Base-by-base conservation (phyloP, 2,797 vertebrate genomes). In the Siniperca scherzeri region DNA sequence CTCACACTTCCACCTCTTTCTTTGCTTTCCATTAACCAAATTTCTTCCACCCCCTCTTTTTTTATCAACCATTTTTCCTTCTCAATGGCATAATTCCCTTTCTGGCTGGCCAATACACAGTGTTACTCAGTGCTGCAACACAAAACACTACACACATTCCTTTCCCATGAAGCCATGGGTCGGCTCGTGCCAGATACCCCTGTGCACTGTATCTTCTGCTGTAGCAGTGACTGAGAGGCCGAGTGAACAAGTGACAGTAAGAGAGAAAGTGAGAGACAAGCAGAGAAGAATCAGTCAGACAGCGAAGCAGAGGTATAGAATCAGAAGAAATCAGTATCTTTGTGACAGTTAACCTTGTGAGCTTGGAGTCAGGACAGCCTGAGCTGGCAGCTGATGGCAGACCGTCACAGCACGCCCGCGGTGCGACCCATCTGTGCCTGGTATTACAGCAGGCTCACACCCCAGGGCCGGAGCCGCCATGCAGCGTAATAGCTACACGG, bases 121-220 rank as follows among this genome's bases (percentile, higher is more conserved):
- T 96, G 92, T 94, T 93, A 95, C 83, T 86, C 92, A 93, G 89
- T 86, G 46, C 55, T 90, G 92, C 93, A 94, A 80, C 93, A 93
- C 89, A 91, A 94, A 91, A 89, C 92, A 94, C 95, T 94, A 94
- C 93, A 72, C 21, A 96, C 97, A 98, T 98, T 97, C 97, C 97
- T 96, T 96, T 97, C 96, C 95, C 94, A 88, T 98, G 97, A 98
- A 95, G 93, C 91, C 96, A 92, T 84, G 36, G 77, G 88, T 85
- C 77, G 75, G 36, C 79, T 78, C 40, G 68, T 88, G 89, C 87
- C 92, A 87, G 89, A 95, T 90, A 89, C 84, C 80, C 78, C 70
- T 70, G 79, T 75, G 81, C 52, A 70, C 70, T 74, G 73, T 72
- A 68, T 81, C 74, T 73, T 68, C 78, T 77, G 74, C 81, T 71